phyloP scores from a whole-genome alignment of 2,888 invertebrate species.

The Harpalus rufipes region DNA sequence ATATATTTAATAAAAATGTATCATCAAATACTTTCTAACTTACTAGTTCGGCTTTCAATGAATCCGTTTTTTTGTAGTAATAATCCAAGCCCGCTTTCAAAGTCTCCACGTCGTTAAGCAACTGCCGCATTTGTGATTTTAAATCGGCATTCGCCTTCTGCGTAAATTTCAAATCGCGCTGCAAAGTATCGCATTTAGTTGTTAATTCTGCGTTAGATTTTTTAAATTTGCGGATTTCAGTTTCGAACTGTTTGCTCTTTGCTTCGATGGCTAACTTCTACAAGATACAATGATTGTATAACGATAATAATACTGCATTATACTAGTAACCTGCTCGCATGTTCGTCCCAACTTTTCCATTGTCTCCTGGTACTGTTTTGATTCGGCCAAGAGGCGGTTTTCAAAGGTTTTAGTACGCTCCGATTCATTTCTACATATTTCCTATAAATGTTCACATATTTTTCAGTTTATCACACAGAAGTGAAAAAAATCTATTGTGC shows the following conservation, averaged over 20 bases:
- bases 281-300: not conserved
- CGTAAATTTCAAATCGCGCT: not conserved
- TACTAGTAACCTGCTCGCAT: slow-evolving; percentile 19
- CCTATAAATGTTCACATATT: slow-evolving; percentile 8
- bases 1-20: not conserved
- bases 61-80: not conserved
- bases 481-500: too few species aligned
- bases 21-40: not conserved
- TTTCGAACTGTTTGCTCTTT: not conserved
- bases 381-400: not conserved
- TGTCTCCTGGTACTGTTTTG: not conserved
- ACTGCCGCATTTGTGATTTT: not conserved
- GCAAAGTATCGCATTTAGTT: not conserved
- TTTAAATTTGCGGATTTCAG: not conserved
- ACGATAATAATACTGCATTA: not conserved
- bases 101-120: too few species aligned
- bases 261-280: not conserved
- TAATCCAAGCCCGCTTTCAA: not conserved
- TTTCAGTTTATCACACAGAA: not conserved
- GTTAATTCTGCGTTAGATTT: not conserved
- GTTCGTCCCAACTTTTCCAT: not conserved
- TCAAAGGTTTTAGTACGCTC: not conserved
- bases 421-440: not conserved
- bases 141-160: slow-evolving; percentile 15
- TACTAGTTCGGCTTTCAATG: slow-evolving; percentile 1